Evolutionary conservation across 1,140 invertebrate species (phyloP).

Genomic region (Globodera rostochiensis): DNA sequence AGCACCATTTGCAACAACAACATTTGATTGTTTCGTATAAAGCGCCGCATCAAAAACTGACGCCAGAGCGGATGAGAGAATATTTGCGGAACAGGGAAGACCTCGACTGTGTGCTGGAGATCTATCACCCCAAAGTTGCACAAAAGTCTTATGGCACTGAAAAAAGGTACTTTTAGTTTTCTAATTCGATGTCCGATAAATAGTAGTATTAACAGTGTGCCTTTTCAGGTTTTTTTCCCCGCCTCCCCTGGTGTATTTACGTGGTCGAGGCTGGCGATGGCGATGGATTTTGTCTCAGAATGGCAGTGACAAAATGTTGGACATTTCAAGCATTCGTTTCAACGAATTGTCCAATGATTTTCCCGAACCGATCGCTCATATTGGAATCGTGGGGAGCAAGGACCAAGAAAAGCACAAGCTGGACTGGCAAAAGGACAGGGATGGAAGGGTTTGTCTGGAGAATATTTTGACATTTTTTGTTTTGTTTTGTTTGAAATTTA

Average conservation of each 20-base stretch:
- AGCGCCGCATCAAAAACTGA: conserved; percentile 31
- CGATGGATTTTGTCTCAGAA: conserved; percentile 73
- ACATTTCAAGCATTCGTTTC: neutral
- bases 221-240: conserved; percentile 86
- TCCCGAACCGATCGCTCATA: conserved; percentile 88
- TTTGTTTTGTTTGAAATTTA: neutral
- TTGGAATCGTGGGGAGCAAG: conserved; percentile 90
- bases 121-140: conserved; percentile 94
- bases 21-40: neutral
- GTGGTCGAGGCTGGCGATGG: conserved; percentile 88
- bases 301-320: conserved; percentile 25
- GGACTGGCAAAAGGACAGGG: conserved; percentile 80
- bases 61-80: conserved; percentile 53
- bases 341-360: conserved; percentile 15
- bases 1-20: neutral
- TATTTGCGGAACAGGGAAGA: conserved; percentile 51
- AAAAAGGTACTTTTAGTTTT: conserved; percentile 74
- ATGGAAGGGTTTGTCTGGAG: conserved; percentile 52
- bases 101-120: conserved; percentile 74
- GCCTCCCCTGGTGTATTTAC: conserved; percentile 96
- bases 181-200: neutral
- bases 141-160: conserved; percentile 99
- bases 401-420: conserved; percentile 98
- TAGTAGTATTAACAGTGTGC: neutral
- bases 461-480: conserved; percentile 16